Evolutionary conservation across 2,113 vertebrate genomes (phyloP).

Genomic region (Corydoras maculifer): DNA sequence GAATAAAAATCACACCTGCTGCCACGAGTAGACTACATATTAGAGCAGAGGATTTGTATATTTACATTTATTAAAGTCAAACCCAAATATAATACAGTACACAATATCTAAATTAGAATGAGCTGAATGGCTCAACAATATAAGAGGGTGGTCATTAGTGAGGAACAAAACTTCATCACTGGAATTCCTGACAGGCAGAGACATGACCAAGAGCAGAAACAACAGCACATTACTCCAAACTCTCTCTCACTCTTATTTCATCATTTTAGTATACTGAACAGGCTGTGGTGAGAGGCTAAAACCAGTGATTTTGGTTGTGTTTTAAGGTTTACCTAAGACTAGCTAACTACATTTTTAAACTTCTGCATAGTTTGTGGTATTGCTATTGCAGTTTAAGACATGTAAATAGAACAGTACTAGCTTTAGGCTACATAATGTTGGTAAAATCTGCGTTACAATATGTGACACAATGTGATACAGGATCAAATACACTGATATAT

Average conservation of each 20-base stretch:
- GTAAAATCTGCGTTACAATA: not conserved
- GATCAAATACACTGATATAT: not conserved
- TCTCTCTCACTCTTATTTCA: not conserved
- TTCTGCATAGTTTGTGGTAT: not conserved
- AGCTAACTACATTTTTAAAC: not conserved
- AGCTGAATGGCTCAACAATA: conserved; percentile 15
- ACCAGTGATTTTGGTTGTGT: not conserved
- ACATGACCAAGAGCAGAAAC: conserved; percentile 20
- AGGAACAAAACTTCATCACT: conserved; percentile 19
- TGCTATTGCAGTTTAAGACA: not conserved
- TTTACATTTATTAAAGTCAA: too few species aligned
- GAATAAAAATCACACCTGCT: too few species aligned
- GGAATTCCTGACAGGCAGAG: conserved; percentile 29
- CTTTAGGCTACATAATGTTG: not conserved
- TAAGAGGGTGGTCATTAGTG: conserved; percentile 23
- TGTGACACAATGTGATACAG: not conserved
- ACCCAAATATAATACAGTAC: not conserved
- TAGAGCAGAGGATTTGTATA: not conserved
- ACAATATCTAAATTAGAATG: not conserved
- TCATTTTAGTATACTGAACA: conserved; percentile 8
- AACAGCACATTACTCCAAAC: not conserved
- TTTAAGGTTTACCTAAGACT: not conserved
- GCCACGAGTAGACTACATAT: not conserved
- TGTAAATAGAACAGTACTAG: not conserved
- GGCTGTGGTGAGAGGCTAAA: not conserved